Evolutionary conservation across 2,113 vertebrate species (phyloP).

Genomic region (Neofelis nebulosa): DNA sequence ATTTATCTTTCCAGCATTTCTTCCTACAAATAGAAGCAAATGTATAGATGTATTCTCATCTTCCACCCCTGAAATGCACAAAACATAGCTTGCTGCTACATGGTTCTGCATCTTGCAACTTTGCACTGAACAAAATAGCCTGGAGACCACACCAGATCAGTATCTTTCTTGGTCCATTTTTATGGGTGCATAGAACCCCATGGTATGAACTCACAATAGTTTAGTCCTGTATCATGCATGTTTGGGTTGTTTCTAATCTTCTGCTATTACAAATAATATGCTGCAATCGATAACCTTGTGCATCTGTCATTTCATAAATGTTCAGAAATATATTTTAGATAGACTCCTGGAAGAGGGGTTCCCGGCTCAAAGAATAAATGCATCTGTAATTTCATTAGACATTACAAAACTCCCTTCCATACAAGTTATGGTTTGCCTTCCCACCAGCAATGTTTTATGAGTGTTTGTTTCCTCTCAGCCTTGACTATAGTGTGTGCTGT

Average conservation of each 20-base stretch:
- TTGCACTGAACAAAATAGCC: neutral
- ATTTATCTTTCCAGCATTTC: neutral
- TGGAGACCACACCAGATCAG: neutral
- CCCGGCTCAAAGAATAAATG: neutral
- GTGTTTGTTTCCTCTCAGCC: neutral
- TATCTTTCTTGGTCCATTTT: neutral
- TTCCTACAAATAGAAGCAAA: slow-evolving; percentile 26
- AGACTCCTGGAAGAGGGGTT: neutral
- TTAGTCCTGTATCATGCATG: neutral
- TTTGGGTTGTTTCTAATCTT: neutral
- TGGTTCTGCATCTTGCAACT: neutral
- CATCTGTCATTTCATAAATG: neutral
- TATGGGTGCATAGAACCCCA: neutral
- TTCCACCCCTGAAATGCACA: neutral
- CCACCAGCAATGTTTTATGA: neutral
- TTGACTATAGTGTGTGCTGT: neutral
- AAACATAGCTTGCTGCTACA: neutral
- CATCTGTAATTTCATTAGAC: neutral
- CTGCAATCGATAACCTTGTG: neutral
- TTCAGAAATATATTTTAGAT: neutral
- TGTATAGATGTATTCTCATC: neutral
- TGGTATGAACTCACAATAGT: neutral
- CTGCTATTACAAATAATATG: neutral
- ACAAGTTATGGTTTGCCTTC: neutral
- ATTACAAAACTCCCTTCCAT: neutral